Conservation (phyloP, 2,888 invertebrate genomes). For the Chloromyia formosa region DNA sequence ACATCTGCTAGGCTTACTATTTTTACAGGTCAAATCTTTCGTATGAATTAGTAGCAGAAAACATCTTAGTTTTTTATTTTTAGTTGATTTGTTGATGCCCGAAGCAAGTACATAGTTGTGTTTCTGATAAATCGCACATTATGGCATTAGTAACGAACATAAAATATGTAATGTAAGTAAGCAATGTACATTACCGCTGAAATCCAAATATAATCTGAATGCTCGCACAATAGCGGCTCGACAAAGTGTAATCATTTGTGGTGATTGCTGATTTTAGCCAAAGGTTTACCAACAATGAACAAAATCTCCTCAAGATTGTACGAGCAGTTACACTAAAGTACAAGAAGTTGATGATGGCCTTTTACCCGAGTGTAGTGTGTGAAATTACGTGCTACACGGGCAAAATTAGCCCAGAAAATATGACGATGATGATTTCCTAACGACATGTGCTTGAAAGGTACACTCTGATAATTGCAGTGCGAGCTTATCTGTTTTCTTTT, state of each 20-base stretch:
- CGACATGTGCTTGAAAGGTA: slow-evolving; percentile 44
- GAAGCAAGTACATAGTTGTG: no score
- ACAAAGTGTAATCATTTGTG: background rate
- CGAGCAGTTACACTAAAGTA: background rate
- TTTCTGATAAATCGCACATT: no score
- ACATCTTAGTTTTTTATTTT: no score
- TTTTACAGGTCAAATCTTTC: no score
- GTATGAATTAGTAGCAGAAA: no score
- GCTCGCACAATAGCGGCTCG: no score
- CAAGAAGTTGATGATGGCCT: slow-evolving; percentile 37
- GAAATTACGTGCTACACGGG: slow-evolving; percentile 39
- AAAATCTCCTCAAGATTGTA: background rate
- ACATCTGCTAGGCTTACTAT: no score
- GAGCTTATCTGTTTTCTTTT: background rate
- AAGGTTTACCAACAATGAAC: background rate
- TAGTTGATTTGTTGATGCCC: no score
- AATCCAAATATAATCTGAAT: no score
- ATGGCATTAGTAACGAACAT: no score
- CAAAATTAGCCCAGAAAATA: slow-evolving; percentile 44
- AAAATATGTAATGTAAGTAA: no score
- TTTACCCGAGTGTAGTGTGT: slow-evolving; percentile 34
- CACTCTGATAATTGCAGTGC: slow-evolving; percentile 6
- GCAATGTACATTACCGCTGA: no score
- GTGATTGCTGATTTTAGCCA: background rate
- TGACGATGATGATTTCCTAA: slow-evolving; percentile 40